These are phyloP conservation scores for Eidolon helvum DNA, from an alignment of 2,113 vertebrate species.

Conservation along the genomic window DNA sequence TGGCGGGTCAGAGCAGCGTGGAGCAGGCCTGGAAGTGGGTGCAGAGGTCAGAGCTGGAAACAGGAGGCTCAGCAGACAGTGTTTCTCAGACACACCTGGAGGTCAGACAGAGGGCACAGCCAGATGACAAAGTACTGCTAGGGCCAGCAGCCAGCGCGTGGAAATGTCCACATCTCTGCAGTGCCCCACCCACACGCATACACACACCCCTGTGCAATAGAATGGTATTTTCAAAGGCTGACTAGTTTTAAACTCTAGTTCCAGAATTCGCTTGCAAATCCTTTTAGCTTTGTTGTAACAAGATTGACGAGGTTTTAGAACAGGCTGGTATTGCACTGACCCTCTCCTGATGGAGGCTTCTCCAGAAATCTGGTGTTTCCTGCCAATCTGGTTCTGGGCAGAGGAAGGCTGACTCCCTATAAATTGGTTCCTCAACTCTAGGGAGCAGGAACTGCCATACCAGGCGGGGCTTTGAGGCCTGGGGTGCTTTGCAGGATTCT, in stretches of 20 bases:
- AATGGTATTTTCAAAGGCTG: not conserved
- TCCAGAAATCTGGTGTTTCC: not conserved
- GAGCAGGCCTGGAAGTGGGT: not conserved
- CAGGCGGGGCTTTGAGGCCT: rapidly evolving
- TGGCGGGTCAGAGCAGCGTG: not conserved
- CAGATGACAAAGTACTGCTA: not conserved
- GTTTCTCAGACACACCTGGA: not conserved
- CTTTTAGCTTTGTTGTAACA: not conserved
- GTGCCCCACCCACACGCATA: rapidly evolving
- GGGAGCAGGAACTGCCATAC: not conserved
- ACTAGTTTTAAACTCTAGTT: not conserved
- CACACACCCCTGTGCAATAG: not conserved
- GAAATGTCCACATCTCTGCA: not conserved
- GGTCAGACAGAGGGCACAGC: not conserved
- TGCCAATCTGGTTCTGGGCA: not conserved
- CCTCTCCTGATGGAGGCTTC: not conserved
- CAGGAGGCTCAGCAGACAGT: not conserved
- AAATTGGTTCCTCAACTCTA: not conserved
- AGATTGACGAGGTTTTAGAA: not conserved
- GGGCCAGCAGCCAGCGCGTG: no score
- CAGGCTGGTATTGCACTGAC: not conserved
- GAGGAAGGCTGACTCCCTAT: not conserved
- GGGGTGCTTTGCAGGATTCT: not conserved
- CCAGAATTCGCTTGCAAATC: not conserved
- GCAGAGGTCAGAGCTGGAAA: not conserved